A percentile compares a stretch with the other conserved stretches of the same genome.
These are phyloP conservation scores for Anas bahamensis DNA, from an alignment of 2,797 vertebrate species.

Conservation along the genomic window DNA sequence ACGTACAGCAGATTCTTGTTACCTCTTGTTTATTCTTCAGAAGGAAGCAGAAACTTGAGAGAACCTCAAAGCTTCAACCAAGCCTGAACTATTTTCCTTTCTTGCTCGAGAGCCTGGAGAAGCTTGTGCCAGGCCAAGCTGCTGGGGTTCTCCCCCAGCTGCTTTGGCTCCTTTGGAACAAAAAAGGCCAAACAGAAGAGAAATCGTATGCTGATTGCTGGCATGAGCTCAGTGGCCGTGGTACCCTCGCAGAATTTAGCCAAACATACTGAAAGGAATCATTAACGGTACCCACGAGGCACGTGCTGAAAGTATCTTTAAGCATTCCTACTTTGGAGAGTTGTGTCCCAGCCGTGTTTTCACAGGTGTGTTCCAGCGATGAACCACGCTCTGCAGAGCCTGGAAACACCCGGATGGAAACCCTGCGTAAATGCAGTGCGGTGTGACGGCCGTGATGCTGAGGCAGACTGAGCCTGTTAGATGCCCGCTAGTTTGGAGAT, in stretches of 20 bases:
- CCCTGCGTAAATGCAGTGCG: not conserved
- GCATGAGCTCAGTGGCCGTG: not conserved
- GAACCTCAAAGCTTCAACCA: slow-evolving; percentile 61
- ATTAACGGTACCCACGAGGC: not conserved
- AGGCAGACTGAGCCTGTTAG: not conserved
- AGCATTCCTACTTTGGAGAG: not conserved
- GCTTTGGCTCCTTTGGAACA: not conserved
- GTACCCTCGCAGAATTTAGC: not conserved
- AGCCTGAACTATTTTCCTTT: slow-evolving; percentile 54
- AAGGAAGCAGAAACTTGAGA: slow-evolving; percentile 69
- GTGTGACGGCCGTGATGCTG: not conserved
- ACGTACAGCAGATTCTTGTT: slow-evolving; percentile 51
- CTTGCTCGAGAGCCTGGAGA: not conserved
- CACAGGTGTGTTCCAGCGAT: not conserved
- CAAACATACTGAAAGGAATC: not conserved
- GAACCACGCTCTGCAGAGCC: not conserved
- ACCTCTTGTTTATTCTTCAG: slow-evolving; percentile 60
- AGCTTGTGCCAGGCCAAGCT: not conserved
- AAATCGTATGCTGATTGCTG: not conserved
- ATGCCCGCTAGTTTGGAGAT: not conserved
- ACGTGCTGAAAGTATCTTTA: not conserved
- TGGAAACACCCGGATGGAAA: not conserved
- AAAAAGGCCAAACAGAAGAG: not conserved
- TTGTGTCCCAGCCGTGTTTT: not conserved
- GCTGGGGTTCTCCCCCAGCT: slow-evolving; percentile 33